Evolutionary conservation across 1,140 invertebrate genomes (phyloP).

Genomic region (Melitaea cinxia): DNA sequence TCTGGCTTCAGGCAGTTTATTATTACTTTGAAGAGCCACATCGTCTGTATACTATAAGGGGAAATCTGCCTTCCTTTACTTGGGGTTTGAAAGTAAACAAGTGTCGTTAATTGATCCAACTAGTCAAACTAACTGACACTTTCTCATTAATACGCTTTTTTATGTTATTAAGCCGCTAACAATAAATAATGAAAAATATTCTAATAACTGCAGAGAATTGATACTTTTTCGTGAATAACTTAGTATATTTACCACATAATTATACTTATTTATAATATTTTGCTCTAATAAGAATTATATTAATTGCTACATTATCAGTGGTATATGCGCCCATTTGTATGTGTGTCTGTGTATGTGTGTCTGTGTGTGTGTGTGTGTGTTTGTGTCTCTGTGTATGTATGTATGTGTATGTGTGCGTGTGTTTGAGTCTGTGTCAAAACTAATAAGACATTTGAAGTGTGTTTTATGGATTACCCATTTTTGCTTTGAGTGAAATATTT

Average conservation of each 20-base stretch:
- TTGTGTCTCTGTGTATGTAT: neutral
- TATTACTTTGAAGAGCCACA: slow-evolving; percentile 74
- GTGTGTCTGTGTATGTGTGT: too few species aligned
- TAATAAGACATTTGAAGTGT: neutral
- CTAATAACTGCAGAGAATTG: too few species aligned
- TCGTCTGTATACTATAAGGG: slow-evolving; percentile 52
- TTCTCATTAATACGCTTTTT: slow-evolving; percentile 48
- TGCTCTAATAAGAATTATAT: neutral
- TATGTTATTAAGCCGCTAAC: too few species aligned
- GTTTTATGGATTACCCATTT: neutral
- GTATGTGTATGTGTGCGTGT: neutral
- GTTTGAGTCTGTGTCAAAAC: neutral
- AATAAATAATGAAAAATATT: too few species aligned
- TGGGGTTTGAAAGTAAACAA: slow-evolving; percentile 74
- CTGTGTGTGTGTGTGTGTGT: too few species aligned
- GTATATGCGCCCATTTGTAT: too few species aligned
- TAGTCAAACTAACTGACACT: slow-evolving; percentile 60
- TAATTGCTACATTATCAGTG: neutral
- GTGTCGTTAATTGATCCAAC: slow-evolving; percentile 67
- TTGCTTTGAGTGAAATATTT: neutral
- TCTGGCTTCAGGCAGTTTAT: slow-evolving; percentile 80
- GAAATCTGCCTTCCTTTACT: slow-evolving; percentile 45
- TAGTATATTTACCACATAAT: too few species aligned
- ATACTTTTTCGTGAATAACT: too few species aligned
- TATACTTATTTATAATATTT: neutral